Base-by-base conservation (phyloP, 2,888 invertebrate genomes). In the Achlya flavicornis region DNA sequence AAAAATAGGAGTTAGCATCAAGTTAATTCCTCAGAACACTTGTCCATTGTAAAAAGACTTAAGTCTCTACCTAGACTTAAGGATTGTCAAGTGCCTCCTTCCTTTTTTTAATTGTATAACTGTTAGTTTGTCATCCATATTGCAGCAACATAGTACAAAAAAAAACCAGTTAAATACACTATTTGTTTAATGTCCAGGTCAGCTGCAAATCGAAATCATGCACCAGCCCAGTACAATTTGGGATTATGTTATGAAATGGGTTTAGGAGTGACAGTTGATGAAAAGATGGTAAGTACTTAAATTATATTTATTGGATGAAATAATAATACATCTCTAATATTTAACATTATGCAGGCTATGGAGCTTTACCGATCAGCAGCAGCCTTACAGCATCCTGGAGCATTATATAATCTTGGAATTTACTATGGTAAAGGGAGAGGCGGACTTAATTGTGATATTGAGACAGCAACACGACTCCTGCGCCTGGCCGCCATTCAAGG, bases 241-340 rank as follows among this genome's bases (percentile, higher is more conserved):
- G 96, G 95, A 1, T 79, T 96, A 38, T 96, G 96, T 78, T 95
- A 96, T 84, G 96, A 96, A 84, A 89, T 94, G 75, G 96, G 96
- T 0, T 83, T 95, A 64, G 96, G 96, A 65, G 95, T 96, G 3
- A 81, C 89, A 53, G 88, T 91, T 67, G 94, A 96, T 90, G 91
- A 95, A 67, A 90, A 90, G 81, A 93, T 94, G 88, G 95, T 95
- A 85, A 85, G 78, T 19, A 58, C 35, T 57, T n/a, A 57, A 12
- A 26, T 16, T 26, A 70, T 11, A 7, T 35, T 26, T 11, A 38
- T n/a, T 61, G 12, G 14, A 43, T 35, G 35, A 35, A 3, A 35
- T 35, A 5, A 3, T 35, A 19, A 60, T 60, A 5, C 43, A 41
- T 26, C 5, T 1, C 61, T 43, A 38, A 61, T 65, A 41, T 70